A percentile compares a stretch with the other conserved stretches of the same genome.
Evolutionary conservation across 1,140 invertebrate species (phyloP).

Genomic region (Drosophila lowei): DNA sequence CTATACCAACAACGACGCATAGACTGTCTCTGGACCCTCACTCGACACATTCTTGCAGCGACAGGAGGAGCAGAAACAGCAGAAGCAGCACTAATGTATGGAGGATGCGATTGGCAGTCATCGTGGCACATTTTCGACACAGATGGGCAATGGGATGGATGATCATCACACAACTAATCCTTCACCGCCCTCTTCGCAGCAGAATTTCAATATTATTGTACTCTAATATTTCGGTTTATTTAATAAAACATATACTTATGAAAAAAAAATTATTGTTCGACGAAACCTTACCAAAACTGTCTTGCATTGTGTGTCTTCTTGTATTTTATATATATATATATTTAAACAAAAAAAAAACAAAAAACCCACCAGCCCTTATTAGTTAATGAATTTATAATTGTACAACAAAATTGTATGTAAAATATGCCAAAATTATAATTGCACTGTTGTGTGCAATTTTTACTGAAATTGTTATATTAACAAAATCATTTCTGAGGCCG

Average conservation of each 20-base stretch:
- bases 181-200: constrained; percentile 59
- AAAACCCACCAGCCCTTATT: constrained; percentile 38
- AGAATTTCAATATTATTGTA: constrained; percentile 82
- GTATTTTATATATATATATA: constrained; percentile 55
- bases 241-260: constrained; percentile 82
- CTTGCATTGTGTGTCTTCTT: constrained; percentile 80
- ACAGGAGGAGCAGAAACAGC: background rate
- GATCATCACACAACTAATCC: constrained; percentile 36
- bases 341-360: constrained; percentile 23
- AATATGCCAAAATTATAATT: constrained; percentile 32
- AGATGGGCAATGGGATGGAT: constrained; percentile 32
- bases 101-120: constrained; percentile 14
- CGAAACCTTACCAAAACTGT: constrained; percentile 60
- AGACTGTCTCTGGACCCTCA: constrained; percentile 14
- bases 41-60: constrained; percentile 4
- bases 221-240: constrained; percentile 83
- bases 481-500: constrained; percentile 50
- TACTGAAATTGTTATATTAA: constrained; percentile 76
- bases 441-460: constrained; percentile 35
- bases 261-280: constrained; percentile 49
- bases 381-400: constrained; percentile 63
- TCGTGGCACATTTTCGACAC: constrained; percentile 40
- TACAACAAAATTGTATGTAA: constrained; percentile 75
- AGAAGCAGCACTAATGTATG: background rate
- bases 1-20: constrained; percentile 31